These are phyloP conservation scores for Oxygymnocypris stewartii DNA, from an alignment of 2,113 vertebrate species.

Conservation along the genomic window DNA sequence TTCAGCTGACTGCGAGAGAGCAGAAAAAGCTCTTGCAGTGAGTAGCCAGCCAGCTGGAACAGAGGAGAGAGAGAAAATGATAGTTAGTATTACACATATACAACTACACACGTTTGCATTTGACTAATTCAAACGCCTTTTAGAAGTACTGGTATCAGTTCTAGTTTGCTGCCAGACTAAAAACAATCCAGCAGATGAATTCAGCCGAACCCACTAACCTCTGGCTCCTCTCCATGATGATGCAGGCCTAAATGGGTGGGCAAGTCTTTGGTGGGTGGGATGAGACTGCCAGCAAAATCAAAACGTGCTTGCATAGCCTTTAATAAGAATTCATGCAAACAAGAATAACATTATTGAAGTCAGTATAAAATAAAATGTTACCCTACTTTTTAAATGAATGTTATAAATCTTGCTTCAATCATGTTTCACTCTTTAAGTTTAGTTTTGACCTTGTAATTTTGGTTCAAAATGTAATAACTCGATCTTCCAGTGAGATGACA, in stretches of 20 bases:
- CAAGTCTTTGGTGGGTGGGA: conserved; percentile 84
- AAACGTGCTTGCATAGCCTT: conserved; percentile 97
- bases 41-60: conserved; percentile 90
- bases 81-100: neutral
- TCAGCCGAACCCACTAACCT: conserved; percentile 74
- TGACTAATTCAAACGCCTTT: conserved; percentile 2
- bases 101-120: neutral
- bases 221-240: conserved; percentile 96
- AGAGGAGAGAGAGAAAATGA: neutral
- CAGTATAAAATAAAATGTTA: neutral
- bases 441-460: neutral
- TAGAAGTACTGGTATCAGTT: neutral
- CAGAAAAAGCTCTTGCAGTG: conserved; percentile 95
- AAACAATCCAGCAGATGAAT: conserved; percentile 25
- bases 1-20: conserved; percentile 91
- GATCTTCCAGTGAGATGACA: neutral
- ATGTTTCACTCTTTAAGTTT: neutral
- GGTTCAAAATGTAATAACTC: neutral
- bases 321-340: conserved; percentile 35
- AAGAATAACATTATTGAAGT: neutral
- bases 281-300: conserved; percentile 85
- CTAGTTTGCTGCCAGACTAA: neutral
- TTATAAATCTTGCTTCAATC: neutral
- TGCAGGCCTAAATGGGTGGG: conserved; percentile 93
- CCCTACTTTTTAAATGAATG: neutral